Evolutionary conservation across 2,888 invertebrate genomes (phyloP).

Genomic region (Tiliacea aurago): DNA sequence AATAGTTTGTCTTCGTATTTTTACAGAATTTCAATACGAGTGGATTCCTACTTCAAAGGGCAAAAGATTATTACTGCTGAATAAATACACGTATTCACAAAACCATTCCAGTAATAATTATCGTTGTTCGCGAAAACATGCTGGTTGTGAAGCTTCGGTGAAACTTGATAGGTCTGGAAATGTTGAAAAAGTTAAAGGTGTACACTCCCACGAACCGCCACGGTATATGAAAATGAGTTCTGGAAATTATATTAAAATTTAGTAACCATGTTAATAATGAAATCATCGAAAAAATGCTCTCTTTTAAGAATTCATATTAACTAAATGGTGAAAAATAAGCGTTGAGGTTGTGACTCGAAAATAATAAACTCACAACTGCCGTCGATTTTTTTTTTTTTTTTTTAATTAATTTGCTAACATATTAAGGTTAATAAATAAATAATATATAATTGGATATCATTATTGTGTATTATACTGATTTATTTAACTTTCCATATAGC

Average conservation of each 20-base stretch:
- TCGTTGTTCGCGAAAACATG: slow-evolving; percentile 14
- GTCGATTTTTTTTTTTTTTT: not conserved
- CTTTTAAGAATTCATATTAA: not conserved
- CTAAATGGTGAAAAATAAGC: not conserved
- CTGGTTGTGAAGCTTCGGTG: slow-evolving; percentile 26
- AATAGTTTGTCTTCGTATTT: not conserved
- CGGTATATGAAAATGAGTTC: not conserved
- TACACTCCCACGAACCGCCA: slow-evolving; percentile 19
- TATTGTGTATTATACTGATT: not conserved
- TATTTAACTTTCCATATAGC: not conserved
- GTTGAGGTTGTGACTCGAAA: not conserved
- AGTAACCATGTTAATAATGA: not conserved
- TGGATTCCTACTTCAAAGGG: slow-evolving; percentile 9
- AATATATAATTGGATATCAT: not conserved
- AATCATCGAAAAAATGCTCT: not conserved
- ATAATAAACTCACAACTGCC: not conserved
- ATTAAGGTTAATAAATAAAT: not conserved
- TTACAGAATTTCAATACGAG: slow-evolving; percentile 3
- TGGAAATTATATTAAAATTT: slow-evolving; percentile 7
- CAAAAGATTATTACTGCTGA: slow-evolving; percentile 6
- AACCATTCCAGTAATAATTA: not conserved
- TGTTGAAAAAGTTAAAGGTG: not conserved
- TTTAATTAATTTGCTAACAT: not conserved
- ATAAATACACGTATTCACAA: slow-evolving; percentile 13
- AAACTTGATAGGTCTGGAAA: slow-evolving; percentile 9